Base-by-base conservation (phyloP, 2,113 vertebrate genomes). In the Ptilonorhynchus violaceus region DNA sequence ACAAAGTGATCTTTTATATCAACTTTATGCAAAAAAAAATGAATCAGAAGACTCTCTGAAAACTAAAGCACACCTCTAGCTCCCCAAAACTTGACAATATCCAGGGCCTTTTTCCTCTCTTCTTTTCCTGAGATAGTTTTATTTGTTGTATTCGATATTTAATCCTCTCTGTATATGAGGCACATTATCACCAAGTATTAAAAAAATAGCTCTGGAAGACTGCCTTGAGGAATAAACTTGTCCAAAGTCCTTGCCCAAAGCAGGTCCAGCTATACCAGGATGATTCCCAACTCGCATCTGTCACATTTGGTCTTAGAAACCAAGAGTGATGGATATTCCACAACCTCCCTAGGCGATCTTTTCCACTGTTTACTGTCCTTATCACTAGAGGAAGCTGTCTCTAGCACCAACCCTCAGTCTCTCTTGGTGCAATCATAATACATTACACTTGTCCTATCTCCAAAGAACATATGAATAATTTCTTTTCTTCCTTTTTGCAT, bases 281-380 rank as follows among this genome's bases (percentile, higher is more conserved):
- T 74, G 39, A 84, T 86, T 92, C 19, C 23, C 47, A 86, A 44
- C 72, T 91, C 18, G 4, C 30, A 74, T 84, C 76, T 96, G 95
- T 93, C 95, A 81, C 47, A 77, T 92, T 87, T 74, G 39, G 33
- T 93, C 56, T 86, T 67, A 88, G 55, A 92, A 95, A 77, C 17
- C 33, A 66, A 92, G 64, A 92, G 23, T 78, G 79, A 95, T 55
- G 47, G 83, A 78, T 86, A 92, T 88, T 86, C 68, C 42, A 73
- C 72, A 92, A 53, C 46, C 55, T 88, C 79, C 59, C 18, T 42
- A 92, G 91, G 88, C 91, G 93, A 67, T 8, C 4, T 91, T 95
- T 94, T 62, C 68, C 56, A 53, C 59, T 92, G 35, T 91, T 92
- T 80, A 70, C 72, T 84, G 42, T 88, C 55, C 76, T 92, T 88